These are phyloP conservation scores for Penaeus monodon DNA, from an alignment of 2,888 invertebrate species.

Conservation along the genomic window DNA sequence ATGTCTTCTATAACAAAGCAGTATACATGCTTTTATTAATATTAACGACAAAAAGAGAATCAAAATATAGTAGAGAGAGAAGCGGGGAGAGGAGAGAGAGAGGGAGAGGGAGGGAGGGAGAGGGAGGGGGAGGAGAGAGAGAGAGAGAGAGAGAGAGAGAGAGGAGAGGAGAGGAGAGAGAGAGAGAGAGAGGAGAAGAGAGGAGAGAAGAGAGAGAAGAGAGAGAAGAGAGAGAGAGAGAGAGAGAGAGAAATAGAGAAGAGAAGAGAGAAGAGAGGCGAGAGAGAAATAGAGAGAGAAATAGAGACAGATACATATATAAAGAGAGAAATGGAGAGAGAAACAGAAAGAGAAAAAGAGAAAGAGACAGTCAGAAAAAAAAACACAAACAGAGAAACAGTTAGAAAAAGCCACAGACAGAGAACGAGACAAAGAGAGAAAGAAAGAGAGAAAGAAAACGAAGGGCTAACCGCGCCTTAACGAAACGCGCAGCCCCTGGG, in stretches of 20 bases:
- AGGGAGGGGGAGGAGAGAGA: not conserved
- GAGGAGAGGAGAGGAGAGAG: not conserved
- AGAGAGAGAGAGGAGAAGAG: not conserved
- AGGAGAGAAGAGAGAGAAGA: not conserved
- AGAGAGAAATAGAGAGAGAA: not conserved
- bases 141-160: not conserved
- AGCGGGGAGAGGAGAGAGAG: not conserved
- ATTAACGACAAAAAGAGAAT: too few relatives aligned
- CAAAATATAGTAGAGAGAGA: not conserved
- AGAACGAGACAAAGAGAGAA: conserved; percentile 1
- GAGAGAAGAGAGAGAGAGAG: not conserved
- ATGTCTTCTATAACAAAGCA: too few relatives aligned
- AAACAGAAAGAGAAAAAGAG: too few relatives aligned
- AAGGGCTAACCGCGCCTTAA: too few relatives aligned
- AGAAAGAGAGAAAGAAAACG: too few relatives aligned
- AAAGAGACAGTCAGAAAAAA: too few relatives aligned
- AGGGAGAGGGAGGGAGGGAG: not conserved
- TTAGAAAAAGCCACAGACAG: not conserved
- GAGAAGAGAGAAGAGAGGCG: not conserved
- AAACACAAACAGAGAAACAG: not conserved
- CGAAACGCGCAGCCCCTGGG: too few relatives aligned
- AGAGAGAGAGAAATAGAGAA: not conserved
- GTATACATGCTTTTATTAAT: too few relatives aligned
- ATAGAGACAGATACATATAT: not conserved
- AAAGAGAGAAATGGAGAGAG: too few relatives aligned